Base-by-base conservation (phyloP, 2,797 vertebrate genomes). In the Diceros bicornis region DNA sequence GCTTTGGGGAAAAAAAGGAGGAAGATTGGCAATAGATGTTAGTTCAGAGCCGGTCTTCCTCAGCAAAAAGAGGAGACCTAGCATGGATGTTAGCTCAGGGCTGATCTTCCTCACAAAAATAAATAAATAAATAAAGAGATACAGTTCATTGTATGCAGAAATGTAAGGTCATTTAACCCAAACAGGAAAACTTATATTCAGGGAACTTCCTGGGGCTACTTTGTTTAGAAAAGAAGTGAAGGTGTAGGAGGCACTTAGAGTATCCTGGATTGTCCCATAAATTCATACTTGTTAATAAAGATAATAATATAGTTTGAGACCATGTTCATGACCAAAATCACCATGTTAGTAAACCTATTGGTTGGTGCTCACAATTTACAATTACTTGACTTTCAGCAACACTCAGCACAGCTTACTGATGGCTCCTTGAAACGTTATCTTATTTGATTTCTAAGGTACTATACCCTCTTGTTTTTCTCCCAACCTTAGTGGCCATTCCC, bases 161-260 rank as follows among this genome's bases (percentile, higher is more conserved):
- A 57, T 64, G 1, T 84, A 59, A 84, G 29, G 7, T 62, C 75
- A 74, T 75, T 93, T 88, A 84, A 84, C 17, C 72, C 52, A 89
- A 75, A 64, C 44, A 69, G 55, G 13, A 71, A 72, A 44, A 32
- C 6, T 64, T 64, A 8, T 10, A 29, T 78, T 2, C 25, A 50
- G 32, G 81, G 52, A 93, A 82, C n/a, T 87, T 2, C 62, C 25
- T 57, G 27, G 25, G 32, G 25, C 37, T n/a, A 64, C 86, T 88
- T 79, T 77, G 57, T 97, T 94, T 87, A 77, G 50, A 72, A 91
- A 82, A 86, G 23, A 75, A 8, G 12, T 71, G 21, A 52, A n/a
- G 4, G n/a, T 34, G 0, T 77, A 13, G 17, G 47, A 79, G 25
- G 18, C 5, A 55, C 66, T 59, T 47, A 20, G 41, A 18, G 7